These are phyloP conservation scores for Caenorhabditis brenneri DNA, from an alignment of 1,140 invertebrate species.

Conservation along the genomic window DNA sequence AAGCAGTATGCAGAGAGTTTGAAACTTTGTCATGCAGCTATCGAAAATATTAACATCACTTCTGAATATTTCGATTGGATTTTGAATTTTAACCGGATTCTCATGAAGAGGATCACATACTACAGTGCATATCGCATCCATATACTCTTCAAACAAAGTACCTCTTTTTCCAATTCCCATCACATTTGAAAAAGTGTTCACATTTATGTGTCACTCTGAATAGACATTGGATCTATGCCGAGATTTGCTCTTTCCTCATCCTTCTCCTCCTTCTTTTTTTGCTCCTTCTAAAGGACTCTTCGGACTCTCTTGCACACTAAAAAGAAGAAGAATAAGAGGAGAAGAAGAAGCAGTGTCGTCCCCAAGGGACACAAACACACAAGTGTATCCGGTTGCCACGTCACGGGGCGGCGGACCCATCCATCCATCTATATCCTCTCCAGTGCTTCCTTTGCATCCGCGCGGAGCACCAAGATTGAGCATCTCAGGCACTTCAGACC, in stretches of 20 bases:
- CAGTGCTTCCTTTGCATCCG: neutral
- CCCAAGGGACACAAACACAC: constrained; percentile 26
- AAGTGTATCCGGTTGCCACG: constrained; percentile 42
- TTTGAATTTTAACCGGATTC: too few relatives aligned
- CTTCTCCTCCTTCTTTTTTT: neutral
- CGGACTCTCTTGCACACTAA: constrained; percentile 27
- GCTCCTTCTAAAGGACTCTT: neutral
- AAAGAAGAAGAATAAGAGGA: neutral
- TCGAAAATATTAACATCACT: too few relatives aligned
- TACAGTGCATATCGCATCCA: neutral
- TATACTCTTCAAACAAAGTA: neutral
- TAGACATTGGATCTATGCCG: constrained; percentile 35
- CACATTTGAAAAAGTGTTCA: neutral
- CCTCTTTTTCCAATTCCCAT: constrained; percentile 10
- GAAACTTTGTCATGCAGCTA: too few relatives aligned
- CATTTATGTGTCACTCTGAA: constrained; percentile 36
- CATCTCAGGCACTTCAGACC: neutral
- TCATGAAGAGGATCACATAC: neutral
- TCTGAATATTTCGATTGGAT: too few relatives aligned
- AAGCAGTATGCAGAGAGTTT: too few relatives aligned
- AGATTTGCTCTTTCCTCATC: constrained; percentile 20
- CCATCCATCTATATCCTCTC: constrained; percentile 42
- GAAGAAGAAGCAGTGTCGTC: neutral
- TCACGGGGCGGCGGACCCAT: constrained; percentile 32
- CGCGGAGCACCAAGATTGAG: constrained; percentile 5